Base-by-base conservation (phyloP, 1,140 invertebrate genomes). In the Medauroidea extradentata region DNA sequence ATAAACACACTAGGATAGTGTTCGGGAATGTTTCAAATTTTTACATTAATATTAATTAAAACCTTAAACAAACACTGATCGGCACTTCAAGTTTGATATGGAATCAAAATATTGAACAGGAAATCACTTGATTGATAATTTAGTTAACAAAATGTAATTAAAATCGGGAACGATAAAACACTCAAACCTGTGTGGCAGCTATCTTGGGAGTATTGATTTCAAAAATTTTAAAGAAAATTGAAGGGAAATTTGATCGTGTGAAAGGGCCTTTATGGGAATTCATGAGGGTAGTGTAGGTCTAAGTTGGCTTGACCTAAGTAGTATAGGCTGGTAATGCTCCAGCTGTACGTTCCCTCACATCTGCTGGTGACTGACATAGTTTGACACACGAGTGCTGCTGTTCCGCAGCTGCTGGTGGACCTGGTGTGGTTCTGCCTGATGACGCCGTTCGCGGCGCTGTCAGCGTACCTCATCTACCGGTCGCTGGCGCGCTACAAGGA, bases 341-440 rank as follows among this genome's bases (percentile, higher is more conserved):
- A 46, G 16, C 16, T 4, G 43, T 39, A 9, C 16, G n/a, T 39
- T 39, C 38, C 38, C 16, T 11, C 38, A 39, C 9, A 39, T 11
- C 38, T 39, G 38, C n/a, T n/a, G n/a, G n/a, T n/a, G n/a, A n/a
- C n/a, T n/a, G n/a, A n/a, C n/a, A n/a, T n/a, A 39, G 38, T 39
- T 39, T 11, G n/a, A 9, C 9, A 11, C 16, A 11, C 38, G 9
- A 39, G 9, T 39, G 9, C 16, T 39, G 9, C 38, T 39, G 43
- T 46, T 3, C 43, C 8, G 7, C 43, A 46, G 43, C 16, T 46
- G 43, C 16, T 46, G 16, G 16, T 46, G 43, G 43, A 46, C 43
- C 43, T 46, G 43, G 16, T 46, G 43, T 46, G 43, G 43, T 46
- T 46, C 43, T 46, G 43, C 43, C 23, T 46, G 43, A 46, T 46